These are phyloP conservation scores for Panagrolaimus sp. DNA, from an alignment of 1,140 invertebrate species.

Conservation along the genomic window DNA sequence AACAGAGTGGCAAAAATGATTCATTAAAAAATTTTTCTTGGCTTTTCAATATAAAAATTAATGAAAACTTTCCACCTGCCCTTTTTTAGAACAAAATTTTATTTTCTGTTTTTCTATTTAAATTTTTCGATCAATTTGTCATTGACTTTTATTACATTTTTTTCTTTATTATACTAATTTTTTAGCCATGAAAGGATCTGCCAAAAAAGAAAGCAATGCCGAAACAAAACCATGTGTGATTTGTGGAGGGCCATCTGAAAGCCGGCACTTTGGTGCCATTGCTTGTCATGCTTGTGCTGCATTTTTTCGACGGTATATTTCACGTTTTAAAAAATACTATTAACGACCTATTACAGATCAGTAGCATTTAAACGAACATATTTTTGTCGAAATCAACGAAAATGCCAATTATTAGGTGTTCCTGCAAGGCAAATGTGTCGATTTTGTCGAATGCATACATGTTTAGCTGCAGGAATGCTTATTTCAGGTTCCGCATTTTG, in stretches of 20 bases:
- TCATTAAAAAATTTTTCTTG: too few species aligned
- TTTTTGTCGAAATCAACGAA: constrained; percentile 11
- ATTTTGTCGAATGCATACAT: constrained; percentile 17
- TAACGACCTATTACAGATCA: neutral
- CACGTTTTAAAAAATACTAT: too few species aligned
- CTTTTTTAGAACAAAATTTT: too few species aligned
- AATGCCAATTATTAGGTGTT: neutral
- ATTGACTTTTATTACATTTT: too few species aligned
- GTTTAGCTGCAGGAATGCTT: constrained; percentile 4
- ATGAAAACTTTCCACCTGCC: too few species aligned
- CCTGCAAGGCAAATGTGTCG: neutral
- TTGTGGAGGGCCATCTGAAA: neutral
- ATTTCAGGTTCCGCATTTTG: neutral
- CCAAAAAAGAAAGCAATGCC: too few species aligned
- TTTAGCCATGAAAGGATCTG: too few species aligned
- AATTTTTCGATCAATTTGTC: too few species aligned
- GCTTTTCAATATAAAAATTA: too few species aligned
- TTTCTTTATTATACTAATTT: too few species aligned
- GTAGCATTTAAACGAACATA: constrained; percentile 11
- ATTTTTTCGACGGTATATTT: neutral
- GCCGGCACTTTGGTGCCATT: constrained; percentile 4
- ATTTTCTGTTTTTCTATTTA: too few species aligned
- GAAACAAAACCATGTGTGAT: neutral
- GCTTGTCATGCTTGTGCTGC: constrained; percentile 15
- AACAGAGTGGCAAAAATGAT: too few species aligned